Evolutionary conservation across 2,797 vertebrate species (phyloP).

Genomic region (Vireo griseus): DNA sequence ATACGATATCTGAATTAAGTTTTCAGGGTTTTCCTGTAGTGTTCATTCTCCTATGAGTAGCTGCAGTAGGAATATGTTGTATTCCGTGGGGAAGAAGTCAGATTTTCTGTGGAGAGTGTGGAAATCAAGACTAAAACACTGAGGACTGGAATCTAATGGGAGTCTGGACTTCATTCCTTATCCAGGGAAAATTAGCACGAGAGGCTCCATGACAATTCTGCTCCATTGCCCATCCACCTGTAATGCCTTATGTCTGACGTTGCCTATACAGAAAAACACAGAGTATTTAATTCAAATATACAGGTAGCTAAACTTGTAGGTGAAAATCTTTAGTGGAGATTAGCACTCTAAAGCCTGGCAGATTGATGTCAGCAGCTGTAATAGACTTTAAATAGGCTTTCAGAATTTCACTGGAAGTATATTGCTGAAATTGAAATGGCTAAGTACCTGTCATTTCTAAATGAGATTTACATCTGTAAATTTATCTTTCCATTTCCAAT

Average conservation of each 20-base stretch:
- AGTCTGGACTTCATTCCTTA: neutral
- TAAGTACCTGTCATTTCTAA: conserved; percentile 60
- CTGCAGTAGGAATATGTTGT: neutral
- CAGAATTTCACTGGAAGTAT: conserved; percentile 57
- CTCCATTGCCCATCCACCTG: neutral
- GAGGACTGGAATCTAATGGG: neutral
- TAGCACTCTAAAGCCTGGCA: conserved; percentile 47
- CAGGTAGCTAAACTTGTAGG: conserved; percentile 52
- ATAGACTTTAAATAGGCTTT: conserved; percentile 67
- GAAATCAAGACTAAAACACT: neutral
- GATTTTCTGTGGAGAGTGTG: neutral
- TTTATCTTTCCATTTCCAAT: conserved; percentile 16
- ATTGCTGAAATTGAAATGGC: conserved; percentile 63
- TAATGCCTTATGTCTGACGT: neutral
- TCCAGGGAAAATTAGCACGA: neutral
- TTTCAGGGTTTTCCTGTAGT: neutral
- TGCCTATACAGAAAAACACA: conserved; percentile 3
- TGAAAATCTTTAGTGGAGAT: conserved; percentile 58
- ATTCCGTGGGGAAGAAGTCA: neutral
- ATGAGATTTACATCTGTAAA: conserved; percentile 54
- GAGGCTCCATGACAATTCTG: neutral
- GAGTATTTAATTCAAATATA: conserved; percentile 10
- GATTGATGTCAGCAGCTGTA: conserved; percentile 58
- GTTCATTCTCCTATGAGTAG: neutral
- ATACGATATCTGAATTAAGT: neutral